Evolutionary conservation across 2,113 vertebrate genomes (phyloP).

Genomic region (Zosterops lateralis): DNA sequence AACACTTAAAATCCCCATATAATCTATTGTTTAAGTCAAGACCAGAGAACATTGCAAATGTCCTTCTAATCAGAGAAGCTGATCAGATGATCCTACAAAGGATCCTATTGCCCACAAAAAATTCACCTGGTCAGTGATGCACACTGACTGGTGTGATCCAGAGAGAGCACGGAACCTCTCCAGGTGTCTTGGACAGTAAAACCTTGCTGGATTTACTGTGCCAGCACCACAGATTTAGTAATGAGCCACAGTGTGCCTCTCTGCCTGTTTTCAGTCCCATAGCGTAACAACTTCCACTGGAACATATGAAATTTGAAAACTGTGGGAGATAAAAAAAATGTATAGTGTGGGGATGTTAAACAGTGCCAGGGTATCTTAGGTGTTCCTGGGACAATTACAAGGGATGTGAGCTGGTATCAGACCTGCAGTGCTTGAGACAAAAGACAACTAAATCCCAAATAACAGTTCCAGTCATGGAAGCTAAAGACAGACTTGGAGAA

Average conservation of each 20-base stretch:
- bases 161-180: neutral
- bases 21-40: fast-evolving
- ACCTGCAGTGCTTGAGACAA: neutral
- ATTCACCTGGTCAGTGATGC: neutral
- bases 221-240: neutral
- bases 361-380: neutral
- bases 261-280: neutral
- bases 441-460: neutral
- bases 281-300: neutral
- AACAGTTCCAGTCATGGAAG: neutral
- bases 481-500: neutral
- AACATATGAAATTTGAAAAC: neutral
- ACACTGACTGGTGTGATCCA: neutral
- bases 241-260: neutral
- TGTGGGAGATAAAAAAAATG: neutral
- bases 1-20: fast-evolving
- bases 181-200: neutral
- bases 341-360: neutral
- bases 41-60: neutral
- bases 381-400: neutral
- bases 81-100: neutral
- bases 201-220: neutral
- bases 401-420: neutral
- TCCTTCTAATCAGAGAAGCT: neutral
- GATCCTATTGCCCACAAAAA: neutral